Evolutionary conservation across 2,113 vertebrate genomes (phyloP).

Genomic region (Potamarius usumacintae): DNA sequence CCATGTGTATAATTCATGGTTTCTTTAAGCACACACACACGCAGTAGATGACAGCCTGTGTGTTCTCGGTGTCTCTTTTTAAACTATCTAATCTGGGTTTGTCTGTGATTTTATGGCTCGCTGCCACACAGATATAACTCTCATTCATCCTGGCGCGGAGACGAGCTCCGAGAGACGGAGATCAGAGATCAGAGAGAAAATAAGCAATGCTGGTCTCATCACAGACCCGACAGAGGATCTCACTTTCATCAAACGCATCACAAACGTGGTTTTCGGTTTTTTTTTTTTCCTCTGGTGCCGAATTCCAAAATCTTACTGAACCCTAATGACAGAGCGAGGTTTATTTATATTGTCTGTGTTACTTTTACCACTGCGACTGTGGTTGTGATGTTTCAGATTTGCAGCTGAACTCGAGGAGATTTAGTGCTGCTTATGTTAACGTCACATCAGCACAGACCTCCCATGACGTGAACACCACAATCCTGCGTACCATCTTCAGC

Average conservation of each 20-base stretch:
- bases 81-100: conserved; percentile 3
- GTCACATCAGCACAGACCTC: not conserved
- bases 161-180: not conserved
- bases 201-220: not conserved
- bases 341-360: not conserved
- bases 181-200: conserved; percentile 24
- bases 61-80: conserved; percentile 8
- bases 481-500: not conserved
- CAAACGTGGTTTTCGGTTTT: not conserved
- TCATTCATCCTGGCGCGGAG: not conserved
- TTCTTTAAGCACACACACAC: conserved; percentile 23
- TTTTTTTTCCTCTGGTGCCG: not conserved
- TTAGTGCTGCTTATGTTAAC: not conserved
- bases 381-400: not conserved
- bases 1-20: conserved; percentile 35
- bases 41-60: conserved; percentile 15
- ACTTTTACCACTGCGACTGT: not conserved
- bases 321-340: not conserved
- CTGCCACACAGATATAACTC: conserved; percentile 22
- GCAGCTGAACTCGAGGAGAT: not conserved
- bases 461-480: not conserved
- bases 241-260: conserved; percentile 13
- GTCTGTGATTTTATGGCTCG: conserved; percentile 31
- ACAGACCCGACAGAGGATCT: not conserved
- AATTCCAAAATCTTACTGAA: not conserved